Conservation (phyloP, 2,797 vertebrate genomes). For the Microctenopoma steveboyesi region DNA sequence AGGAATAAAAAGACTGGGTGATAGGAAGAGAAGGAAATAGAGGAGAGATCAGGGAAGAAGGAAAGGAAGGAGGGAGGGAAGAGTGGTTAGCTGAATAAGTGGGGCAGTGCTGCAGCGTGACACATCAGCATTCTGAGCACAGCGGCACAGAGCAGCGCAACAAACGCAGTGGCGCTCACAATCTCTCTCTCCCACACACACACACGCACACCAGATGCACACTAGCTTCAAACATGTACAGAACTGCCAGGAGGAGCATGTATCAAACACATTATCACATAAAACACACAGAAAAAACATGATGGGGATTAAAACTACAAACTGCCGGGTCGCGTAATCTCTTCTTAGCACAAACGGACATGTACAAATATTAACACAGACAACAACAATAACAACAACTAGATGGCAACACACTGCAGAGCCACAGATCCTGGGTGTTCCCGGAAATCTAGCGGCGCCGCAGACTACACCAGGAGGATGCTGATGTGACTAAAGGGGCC, state of each 20-base stretch:
- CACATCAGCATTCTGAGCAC: conserved; percentile 87
- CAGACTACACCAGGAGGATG: conserved; percentile 16
- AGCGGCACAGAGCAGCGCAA: conserved; percentile 73
- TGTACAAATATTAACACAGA: conserved; percentile 7
- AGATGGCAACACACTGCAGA: conserved; percentile 42
- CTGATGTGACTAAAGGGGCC: conserved; percentile 29
- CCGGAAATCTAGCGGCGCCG: conserved; percentile 32
- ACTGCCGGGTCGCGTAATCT: conserved; percentile 29
- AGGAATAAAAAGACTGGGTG: not conserved
- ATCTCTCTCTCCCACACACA: conserved; percentile 31
- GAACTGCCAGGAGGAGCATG: conserved; percentile 19
- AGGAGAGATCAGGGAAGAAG: conserved; percentile 15
- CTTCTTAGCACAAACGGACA: not conserved
- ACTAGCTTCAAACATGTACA: conserved; percentile 32
- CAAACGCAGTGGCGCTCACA: conserved; percentile 62
- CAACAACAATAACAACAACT: conserved; percentile 11
- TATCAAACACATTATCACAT: conserved; percentile 43
- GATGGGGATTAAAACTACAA: conserved; percentile 29
- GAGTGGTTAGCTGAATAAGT: conserved; percentile 84
- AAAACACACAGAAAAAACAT: conserved; percentile 24
- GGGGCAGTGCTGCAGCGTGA: conserved; percentile 86
- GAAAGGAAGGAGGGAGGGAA: conserved; percentile 33
- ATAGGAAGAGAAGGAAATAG: conserved; percentile 32
- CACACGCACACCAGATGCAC: conserved; percentile 10
- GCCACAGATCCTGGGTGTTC: conserved; percentile 43